These are phyloP conservation scores for Chrysopa pallens DNA, from an alignment of 1,140 invertebrate genomes.

Conservation along the genomic window DNA sequence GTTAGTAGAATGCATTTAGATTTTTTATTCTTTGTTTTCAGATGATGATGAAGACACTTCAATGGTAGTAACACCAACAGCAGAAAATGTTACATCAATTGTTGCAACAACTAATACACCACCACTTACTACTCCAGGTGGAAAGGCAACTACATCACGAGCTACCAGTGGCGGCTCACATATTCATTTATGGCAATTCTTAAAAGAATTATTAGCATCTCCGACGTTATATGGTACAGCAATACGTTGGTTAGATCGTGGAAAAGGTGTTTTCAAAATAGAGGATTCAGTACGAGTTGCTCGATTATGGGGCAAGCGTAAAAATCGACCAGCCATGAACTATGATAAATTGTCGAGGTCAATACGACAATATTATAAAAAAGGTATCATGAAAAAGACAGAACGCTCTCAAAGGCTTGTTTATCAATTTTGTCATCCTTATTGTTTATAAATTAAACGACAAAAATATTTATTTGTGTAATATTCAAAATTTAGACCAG, in stretches of 20 bases:
- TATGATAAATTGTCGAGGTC: slow-evolving; percentile 97
- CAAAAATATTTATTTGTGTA: neutral
- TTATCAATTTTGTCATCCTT: slow-evolving; percentile 96
- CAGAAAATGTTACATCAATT: slow-evolving; percentile 8
- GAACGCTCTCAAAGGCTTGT: slow-evolving; percentile 93
- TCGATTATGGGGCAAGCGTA: slow-evolving; percentile 87
- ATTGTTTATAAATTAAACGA: slow-evolving; percentile 46
- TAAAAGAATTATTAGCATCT: slow-evolving; percentile 84
- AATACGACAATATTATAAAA: slow-evolving; percentile 98
- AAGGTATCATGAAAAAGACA: slow-evolving; percentile 99
- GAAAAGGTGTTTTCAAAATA: slow-evolving; percentile 95
- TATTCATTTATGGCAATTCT: slow-evolving; percentile 98
- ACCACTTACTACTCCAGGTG: slow-evolving; percentile 11
- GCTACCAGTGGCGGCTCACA: slow-evolving; percentile 50
- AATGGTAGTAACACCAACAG: slow-evolving; percentile 15
- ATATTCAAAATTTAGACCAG: slow-evolving; percentile 1
- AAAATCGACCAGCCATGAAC: slow-evolving; percentile 98
- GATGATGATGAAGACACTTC: slow-evolving; percentile 33
- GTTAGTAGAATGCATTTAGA: too few species aligned
- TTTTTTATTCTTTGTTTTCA: slow-evolving; percentile 8
- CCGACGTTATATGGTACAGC: slow-evolving; percentile 76
- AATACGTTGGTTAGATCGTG: slow-evolving; percentile 91
- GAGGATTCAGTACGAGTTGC: slow-evolving; percentile 95
- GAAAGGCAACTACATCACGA: slow-evolving; percentile 17
- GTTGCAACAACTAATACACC: slow-evolving; percentile 12